phyloP scores from a whole-genome alignment of 2,888 invertebrate species.

The Brachypalpus laphriformis region DNA sequence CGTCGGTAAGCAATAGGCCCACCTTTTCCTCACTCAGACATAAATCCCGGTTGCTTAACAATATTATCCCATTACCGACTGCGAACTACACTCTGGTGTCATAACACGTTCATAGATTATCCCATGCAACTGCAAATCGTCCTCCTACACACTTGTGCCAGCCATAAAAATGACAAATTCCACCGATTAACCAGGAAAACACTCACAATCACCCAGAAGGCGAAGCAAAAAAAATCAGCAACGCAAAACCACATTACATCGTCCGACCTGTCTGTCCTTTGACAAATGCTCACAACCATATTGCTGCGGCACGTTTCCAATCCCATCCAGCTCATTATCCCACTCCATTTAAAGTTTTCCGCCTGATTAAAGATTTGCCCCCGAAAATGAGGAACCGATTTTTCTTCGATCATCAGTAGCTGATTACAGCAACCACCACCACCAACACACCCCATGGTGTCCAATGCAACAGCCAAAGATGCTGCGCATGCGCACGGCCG shows the following conservation, averaged over 20 bases:
- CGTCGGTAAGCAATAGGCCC: background rate
- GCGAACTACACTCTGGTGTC: constrained; percentile 52
- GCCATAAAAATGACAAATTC: constrained; percentile 72
- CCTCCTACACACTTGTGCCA: constrained; percentile 51
- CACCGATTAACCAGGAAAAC: constrained; percentile 53
- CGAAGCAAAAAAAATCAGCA: constrained; percentile 35
- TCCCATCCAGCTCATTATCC: constrained; percentile 58
- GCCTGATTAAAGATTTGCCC: constrained; percentile 61
- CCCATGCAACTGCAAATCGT: constrained; percentile 61
- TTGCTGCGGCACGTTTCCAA: constrained; percentile 4
- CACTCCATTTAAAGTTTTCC: constrained; percentile 30
- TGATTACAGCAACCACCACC: constrained; percentile 36
- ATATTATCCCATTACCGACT: constrained; percentile 49
- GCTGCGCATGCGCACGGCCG: constrained; percentile 13
- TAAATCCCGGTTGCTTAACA: constrained; percentile 32
- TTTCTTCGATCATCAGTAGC: constrained; percentile 70
- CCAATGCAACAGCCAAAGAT: constrained; percentile 3
- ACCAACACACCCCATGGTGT: constrained; percentile 33
- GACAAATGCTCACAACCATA: constrained; percentile 12
- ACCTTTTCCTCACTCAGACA: background rate
- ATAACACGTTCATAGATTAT: constrained; percentile 56
- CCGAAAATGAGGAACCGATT: constrained; percentile 58
- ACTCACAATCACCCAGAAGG: constrained; percentile 44
- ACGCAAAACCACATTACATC: constrained; percentile 39
- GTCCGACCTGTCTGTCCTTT: constrained; percentile 3